These are phyloP conservation scores for Pteronotus mesoamericanus DNA, from an alignment of 2,797 vertebrate species.

Conservation along the genomic window DNA sequence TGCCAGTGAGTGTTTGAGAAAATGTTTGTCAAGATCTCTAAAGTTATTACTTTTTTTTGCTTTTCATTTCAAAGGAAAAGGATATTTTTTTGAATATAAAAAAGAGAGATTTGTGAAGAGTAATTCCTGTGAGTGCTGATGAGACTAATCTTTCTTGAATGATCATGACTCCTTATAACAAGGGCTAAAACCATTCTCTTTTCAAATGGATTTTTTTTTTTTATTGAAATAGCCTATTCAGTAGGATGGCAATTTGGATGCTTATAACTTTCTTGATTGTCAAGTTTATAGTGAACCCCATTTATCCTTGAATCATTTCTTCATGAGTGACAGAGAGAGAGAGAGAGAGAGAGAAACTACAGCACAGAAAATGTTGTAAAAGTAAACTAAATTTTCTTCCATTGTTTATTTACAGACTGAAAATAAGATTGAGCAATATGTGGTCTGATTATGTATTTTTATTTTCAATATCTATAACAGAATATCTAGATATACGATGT, in stretches of 20 bases:
- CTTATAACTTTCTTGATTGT: constrained; percentile 32
- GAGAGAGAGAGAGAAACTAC: not conserved
- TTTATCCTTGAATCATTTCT: constrained; percentile 32
- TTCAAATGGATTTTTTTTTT: constrained; percentile 13
- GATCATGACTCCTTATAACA: constrained; percentile 21
- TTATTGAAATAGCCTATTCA: constrained; percentile 50
- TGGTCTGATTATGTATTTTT: constrained; percentile 37
- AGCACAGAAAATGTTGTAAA: not conserved
- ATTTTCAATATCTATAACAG: not conserved
- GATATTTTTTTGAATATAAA: not conserved
- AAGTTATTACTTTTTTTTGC: not conserved
- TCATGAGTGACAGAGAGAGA: not conserved
- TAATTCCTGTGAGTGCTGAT: not conserved
- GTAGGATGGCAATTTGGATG: constrained; percentile 35
- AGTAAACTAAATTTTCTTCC: constrained; percentile 22
- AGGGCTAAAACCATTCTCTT: constrained; percentile 35
- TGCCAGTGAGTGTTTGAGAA: constrained; percentile 8
- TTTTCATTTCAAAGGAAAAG: not conserved
- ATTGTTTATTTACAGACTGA: constrained; percentile 38
- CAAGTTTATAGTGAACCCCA: not conserved
- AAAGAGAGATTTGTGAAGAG: constrained; percentile 22
- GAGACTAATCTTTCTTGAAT: constrained; percentile 35
- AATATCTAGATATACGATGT: not conserved
- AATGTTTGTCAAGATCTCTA: constrained; percentile 43
- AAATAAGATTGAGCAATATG: constrained; percentile 41